Base-by-base conservation (phyloP, 2,113 vertebrate genomes). In the Cephalopterus ornatus region DNA sequence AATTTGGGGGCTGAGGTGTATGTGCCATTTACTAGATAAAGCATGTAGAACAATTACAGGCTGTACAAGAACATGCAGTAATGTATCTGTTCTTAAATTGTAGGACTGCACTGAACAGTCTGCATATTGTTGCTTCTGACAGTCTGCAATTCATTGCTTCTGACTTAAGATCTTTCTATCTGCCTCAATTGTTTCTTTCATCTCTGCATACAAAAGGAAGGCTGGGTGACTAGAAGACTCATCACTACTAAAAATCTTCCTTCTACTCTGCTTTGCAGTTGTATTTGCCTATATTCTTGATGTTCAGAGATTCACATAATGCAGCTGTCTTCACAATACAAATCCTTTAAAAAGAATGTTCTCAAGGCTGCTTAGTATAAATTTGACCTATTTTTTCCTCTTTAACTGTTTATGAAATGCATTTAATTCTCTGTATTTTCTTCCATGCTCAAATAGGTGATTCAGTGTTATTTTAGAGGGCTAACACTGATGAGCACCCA, bases 331-430 rank as follows among this genome's bases (percentile, higher is more conserved):
- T 89, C 62, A 61, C 58, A 83, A 55, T 46, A 94, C 49, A 94
- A 94, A 71, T 67, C 73, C 61, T 83, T 96, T 26, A 62, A 93
- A 88, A 95, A 70, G 47, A 59, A 56, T 67, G 50, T 58, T 92
- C 52, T 93, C 41, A 77, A 84, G 70, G 44, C 80, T 70, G 37
- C 41, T 94, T 83, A 56, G 44, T 67, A 14, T 77, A 66, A 95
- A 93, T 81, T 14, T 95, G 80, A 92, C 85, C 66, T 88, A 80
- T 44, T 94, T 97, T 84, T 86, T 41, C 30, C 50, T 37, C 37
- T 75, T 93, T 35, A 66, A 68, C 12, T 71, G 10, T 88, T 88
- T 67, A 71, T 2, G 14, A 78, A 84, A 83, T 70, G 23, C 9
- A 55, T 73, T 90, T 77, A 71, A 74, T 86, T 73, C 4, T 88